Evolutionary conservation across 2,797 vertebrate species (phyloP).

Genomic region (Rachycentron canadum): DNA sequence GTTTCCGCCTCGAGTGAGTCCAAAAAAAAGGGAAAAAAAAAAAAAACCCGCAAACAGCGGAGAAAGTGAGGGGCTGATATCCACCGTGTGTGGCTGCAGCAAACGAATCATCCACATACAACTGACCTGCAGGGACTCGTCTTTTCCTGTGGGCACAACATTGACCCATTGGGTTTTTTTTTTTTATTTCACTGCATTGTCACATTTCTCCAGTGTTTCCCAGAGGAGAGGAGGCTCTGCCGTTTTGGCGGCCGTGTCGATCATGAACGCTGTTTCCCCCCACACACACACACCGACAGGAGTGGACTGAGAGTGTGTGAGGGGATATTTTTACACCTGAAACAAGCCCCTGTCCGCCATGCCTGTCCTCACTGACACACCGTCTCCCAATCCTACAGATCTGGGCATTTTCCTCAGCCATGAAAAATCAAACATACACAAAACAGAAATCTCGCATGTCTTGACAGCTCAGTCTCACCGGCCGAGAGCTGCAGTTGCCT

Average conservation of each 20-base stretch:
- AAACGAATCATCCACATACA: background rate
- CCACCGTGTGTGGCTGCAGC: conserved; percentile 4
- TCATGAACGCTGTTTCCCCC: conserved; percentile 29
- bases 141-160: background rate
- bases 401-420: background rate
- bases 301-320: conserved; percentile 6
- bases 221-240: background rate
- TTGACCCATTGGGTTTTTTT: conserved; percentile 4
- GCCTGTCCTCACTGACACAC: background rate
- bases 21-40: background rate
- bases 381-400: background rate
- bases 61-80: conserved; percentile 5
- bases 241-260: conserved; percentile 35
- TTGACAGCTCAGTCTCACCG: conserved; percentile 35
- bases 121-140: background rate
- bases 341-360: background rate
- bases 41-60: background rate
- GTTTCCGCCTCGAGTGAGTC: background rate
- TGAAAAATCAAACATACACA: background rate
- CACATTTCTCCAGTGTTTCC: background rate
- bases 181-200: background rate
- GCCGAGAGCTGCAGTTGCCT: conserved; percentile 47
- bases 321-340: conserved; percentile 36
- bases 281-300: conserved; percentile 29
- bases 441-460: conserved; percentile 17